phyloP scores from a whole-genome alignment of 2,113 vertebrate species.

The Cephalopholis sonnerati region DNA sequence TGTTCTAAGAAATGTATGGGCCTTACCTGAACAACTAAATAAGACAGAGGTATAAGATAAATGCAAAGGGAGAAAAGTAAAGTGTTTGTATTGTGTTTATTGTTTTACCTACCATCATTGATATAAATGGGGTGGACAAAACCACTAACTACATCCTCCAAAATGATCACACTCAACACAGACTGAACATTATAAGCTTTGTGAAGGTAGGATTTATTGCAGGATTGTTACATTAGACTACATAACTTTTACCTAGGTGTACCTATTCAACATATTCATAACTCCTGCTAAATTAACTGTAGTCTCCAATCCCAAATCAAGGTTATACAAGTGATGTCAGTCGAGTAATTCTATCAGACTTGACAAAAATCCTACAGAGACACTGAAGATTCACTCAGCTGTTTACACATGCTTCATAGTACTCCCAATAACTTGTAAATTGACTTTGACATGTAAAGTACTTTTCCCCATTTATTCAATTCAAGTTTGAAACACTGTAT shows the following conservation, averaged over 20 bases:
- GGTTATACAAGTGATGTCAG: background rate
- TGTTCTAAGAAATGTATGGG: background rate
- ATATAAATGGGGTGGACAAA: background rate
- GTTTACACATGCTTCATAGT: slow-evolving; percentile 3
- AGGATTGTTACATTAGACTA: background rate
- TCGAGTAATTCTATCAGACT: too few relatives aligned
- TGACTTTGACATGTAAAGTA: slow-evolving; percentile 15
- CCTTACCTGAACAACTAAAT: background rate
- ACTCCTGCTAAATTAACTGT: background rate
- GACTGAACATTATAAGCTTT: background rate
- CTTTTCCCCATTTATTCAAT: background rate
- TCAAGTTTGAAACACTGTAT: background rate
- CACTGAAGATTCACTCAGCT: background rate
- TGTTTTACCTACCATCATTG: background rate
- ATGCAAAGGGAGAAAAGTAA: background rate
- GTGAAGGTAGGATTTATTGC: background rate
- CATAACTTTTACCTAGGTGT: background rate
- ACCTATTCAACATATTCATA: background rate
- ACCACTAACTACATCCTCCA: too few relatives aligned
- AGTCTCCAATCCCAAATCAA: background rate
- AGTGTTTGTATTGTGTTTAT: background rate
- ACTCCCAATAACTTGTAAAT: background rate
- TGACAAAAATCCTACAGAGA: background rate
- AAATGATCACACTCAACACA: background rate
- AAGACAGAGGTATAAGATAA: background rate